Evolutionary conservation across 2,888 invertebrate species (phyloP), one percentile per base, ranked within the genome.

Genomic region (Neoscelio sp.): DNA sequence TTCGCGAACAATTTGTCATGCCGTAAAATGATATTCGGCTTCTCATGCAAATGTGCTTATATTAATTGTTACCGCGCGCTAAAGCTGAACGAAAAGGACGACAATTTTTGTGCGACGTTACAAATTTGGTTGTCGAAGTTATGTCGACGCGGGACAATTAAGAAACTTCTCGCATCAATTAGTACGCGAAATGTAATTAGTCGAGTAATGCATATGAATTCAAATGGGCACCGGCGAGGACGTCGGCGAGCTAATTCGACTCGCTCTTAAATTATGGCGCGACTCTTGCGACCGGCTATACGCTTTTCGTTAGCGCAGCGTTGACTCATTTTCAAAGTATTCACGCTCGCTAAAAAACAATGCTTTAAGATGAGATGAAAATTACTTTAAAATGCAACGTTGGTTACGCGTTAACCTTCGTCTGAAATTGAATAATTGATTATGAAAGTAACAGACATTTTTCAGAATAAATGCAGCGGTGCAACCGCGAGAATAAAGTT

Each of bases 231-330:
- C 17, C 28, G 40, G 64, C 52, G 52, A 52, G 52, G 46, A 68
- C 54, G 68, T 70, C 68, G 68, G 48, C 68, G 33, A 50, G 68
- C 56, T 70, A 70, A 70, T 70, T 70, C 68, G 68, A 70, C 48
- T 70, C 40, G 26, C 58, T 48, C 46, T 54, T 56, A 56, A 68
- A 68, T 68, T 68, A 68, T 68, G 48, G 68, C 42, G 15, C 46
- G 35, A 12, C 56, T 28, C 68, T 35, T 56, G 56, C 48, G 40
- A 68, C 38, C 28, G 48, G 42, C 56, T 46, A 28, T 35, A 54
- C 54, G 48, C 13, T 58, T 48, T 58, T 42, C 48, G 48, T 68
- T 56, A 68, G 26, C 4, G 28, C 17, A 46, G 33, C 68, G 48
- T 58, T 68, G 56, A 68, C 68, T 68, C 48, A 58, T 70, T 58